A percentile compares a stretch with the other conserved stretches of the same genome.
phyloP scores from a whole-genome alignment of 2,113 vertebrate genomes.

The Laticauda colubrina region DNA sequence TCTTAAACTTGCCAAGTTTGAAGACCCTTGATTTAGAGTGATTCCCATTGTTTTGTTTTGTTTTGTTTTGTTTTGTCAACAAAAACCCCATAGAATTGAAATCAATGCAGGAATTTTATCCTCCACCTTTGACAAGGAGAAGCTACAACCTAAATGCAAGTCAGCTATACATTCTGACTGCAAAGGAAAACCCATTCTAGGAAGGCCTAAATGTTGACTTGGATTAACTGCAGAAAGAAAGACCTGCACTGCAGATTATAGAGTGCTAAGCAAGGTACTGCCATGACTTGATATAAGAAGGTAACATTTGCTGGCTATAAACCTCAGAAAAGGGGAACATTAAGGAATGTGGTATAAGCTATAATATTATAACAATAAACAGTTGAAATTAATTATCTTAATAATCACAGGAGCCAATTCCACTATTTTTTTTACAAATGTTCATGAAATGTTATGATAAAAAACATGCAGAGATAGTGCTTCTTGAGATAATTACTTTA shows the following conservation, averaged over 20 bases:
- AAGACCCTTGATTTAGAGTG: neutral
- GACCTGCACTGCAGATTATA: neutral
- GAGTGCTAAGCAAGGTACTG: neutral
- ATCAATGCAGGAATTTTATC: conserved; percentile 19
- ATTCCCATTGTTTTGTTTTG: neutral
- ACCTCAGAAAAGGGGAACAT: neutral
- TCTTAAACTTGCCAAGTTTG: no score
- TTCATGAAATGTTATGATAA: neutral
- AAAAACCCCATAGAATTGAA: neutral
- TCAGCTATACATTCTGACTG: neutral
- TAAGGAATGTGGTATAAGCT: neutral
- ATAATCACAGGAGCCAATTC: neutral
- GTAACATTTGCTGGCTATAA: neutral
- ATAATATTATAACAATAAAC: neutral
- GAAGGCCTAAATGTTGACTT: neutral
- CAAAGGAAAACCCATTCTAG: neutral
- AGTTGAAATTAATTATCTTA: no score
- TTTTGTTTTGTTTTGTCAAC: neutral
- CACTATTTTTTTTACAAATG: neutral
- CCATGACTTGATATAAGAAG: neutral
- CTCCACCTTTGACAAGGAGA: neutral
- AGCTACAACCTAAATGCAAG: neutral
- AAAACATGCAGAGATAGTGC: neutral
- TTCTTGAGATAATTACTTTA: neutral
- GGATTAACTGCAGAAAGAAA: neutral